phyloP scores from a whole-genome alignment of 2,113 vertebrate species.

The Chauna torquata region DNA sequence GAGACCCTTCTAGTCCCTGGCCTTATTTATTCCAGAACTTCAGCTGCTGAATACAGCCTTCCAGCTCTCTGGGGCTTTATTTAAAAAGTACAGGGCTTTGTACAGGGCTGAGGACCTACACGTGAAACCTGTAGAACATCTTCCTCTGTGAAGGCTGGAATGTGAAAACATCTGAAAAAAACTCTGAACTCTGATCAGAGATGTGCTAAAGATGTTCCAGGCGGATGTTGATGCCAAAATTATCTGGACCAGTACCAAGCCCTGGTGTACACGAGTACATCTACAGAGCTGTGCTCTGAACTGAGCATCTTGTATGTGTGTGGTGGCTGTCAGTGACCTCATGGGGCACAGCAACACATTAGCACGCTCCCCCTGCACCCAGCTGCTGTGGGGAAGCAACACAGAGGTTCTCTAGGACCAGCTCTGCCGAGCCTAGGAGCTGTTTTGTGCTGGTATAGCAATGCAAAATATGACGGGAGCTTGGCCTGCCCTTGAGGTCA shows the following conservation, averaged over 20 bases:
- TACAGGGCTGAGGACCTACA: background rate
- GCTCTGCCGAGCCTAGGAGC: background rate
- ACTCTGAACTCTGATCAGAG: background rate
- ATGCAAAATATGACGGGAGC: background rate
- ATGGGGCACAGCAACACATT: accelerated
- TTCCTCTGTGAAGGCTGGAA: background rate
- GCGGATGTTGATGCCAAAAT: background rate
- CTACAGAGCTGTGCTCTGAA: background rate
- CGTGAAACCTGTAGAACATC: background rate
- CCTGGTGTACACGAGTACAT: accelerated
- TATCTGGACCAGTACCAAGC: background rate
- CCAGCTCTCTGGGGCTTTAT: background rate
- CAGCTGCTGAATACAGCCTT: background rate
- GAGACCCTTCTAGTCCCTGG: background rate
- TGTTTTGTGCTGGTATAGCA: background rate
- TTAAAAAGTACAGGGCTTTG: background rate
- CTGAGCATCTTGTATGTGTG: accelerated
- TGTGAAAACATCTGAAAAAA: background rate
- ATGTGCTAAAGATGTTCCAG: background rate
- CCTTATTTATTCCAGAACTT: background rate
- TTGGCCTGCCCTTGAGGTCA: constrained; percentile 2
- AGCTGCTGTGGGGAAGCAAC: accelerated
- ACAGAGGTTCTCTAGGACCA: accelerated
- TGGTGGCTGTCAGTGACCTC: too few species aligned
- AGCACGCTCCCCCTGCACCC: background rate